Base-by-base conservation (phyloP, 53 echinoderm and acorn worm genomes). In the Arbacia lixula region DNA sequence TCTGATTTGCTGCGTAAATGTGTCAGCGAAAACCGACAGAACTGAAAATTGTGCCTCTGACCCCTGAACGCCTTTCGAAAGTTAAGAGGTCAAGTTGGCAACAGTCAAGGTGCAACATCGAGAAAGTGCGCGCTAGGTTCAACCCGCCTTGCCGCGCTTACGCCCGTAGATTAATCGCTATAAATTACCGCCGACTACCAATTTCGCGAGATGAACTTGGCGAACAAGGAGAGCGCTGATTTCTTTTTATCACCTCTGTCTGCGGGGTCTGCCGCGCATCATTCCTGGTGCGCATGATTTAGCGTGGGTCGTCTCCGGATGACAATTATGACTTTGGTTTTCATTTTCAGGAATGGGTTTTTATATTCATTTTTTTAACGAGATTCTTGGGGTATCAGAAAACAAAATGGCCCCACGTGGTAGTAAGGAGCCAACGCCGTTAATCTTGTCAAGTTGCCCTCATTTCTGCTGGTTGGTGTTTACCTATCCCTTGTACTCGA, bases 241-340 rank as follows among this genome's bases (percentile, higher is more conserved):
- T 74, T 52, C 34, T 53, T 31, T 74, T 74, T 74, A 74, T 74
- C 51, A 43, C 69, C 74, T 53, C 50, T 49, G 74, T 74, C 14
- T 46, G n/a, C n/a, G n/a, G n/a, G n/a, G n/a, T n/a, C 69, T 69
- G 69, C 69, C 69, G 25, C 21, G 53, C 33, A 52, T 77, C 77
- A 77, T n/a, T n/a, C 77, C 77, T 77, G 57, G 38, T 35, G 56
- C 60, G 77, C 0, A 12, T 77, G 58, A 77, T 77, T 77, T 77
- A 57, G 58, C 19, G 77, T 25, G 41, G 3, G 21, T 36, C 36
- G 77, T 58, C 57, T 58, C 55, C 60, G 22, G 36, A 39, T 77
- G 77, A 77, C 77, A 77, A 77, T 77, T 57, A 77, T 77, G 56
- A 58, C 77, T 77, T 77, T 77, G 58, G 77, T 77, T 77, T 77